These are phyloP conservation scores for Podiceps cristatus DNA, from an alignment of 2,113 vertebrate species.

Conservation along the genomic window DNA sequence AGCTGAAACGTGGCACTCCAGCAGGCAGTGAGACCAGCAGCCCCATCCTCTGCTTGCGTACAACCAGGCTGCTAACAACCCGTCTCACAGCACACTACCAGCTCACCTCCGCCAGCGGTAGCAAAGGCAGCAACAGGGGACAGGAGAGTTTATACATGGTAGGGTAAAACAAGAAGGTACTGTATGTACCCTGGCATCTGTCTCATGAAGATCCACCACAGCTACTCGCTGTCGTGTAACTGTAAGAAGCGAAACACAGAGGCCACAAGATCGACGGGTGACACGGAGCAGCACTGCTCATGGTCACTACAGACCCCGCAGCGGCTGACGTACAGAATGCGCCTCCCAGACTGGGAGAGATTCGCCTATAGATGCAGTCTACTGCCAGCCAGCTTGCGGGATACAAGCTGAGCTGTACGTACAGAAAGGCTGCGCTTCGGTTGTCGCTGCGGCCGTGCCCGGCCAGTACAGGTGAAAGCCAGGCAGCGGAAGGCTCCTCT, in stretches of 20 bases:
- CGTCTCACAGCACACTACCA: background rate
- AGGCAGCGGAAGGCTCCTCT: background rate
- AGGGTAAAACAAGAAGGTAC: background rate
- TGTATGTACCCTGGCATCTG: too few relatives aligned
- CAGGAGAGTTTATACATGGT: too few relatives aligned
- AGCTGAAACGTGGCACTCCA: background rate
- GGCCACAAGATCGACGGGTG: too few relatives aligned
- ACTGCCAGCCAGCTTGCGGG: background rate
- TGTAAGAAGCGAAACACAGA: background rate
- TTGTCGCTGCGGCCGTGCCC: too few relatives aligned
- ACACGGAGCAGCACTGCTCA: background rate
- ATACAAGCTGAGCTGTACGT: background rate
- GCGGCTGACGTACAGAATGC: rapidly evolving
- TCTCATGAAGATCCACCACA: background rate
- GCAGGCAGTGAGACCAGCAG: background rate
- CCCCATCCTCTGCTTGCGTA: background rate
- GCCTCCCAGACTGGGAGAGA: background rate
- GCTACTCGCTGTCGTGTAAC: background rate
- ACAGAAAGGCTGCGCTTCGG: background rate
- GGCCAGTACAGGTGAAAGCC: too few relatives aligned
- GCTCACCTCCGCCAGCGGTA: background rate
- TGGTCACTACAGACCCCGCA: background rate
- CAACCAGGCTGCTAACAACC: background rate
- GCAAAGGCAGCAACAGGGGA: background rate
- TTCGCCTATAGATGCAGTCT: background rate